Conservation (phyloP, 2,888 invertebrate species). For the Leptinotarsa tumamoca region DNA sequence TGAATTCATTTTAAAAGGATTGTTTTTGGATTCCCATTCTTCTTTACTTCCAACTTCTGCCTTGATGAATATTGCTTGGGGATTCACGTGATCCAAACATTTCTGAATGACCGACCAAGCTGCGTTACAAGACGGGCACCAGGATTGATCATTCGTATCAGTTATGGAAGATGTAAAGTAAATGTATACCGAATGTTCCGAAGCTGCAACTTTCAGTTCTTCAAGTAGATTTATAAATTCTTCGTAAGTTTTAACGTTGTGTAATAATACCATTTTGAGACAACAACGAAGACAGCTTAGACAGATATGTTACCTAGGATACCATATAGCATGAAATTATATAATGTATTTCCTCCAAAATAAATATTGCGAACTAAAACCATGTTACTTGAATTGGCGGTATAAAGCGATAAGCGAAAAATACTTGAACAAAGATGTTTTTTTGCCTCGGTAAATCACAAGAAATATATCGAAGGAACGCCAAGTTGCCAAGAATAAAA, state of each 20-base stretch:
- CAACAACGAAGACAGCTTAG: neutral
- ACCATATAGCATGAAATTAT: neutral
- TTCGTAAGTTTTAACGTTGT: neutral
- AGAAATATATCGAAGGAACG: no score
- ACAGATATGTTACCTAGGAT: constrained; percentile 1
- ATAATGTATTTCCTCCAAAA: no score
- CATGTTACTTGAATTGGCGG: no score
- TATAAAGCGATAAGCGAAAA: no score
- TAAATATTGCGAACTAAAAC: no score
- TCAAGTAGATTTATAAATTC: constrained; percentile 1
- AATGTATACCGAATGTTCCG: constrained; percentile 4
- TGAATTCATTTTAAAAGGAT: constrained; percentile 11
- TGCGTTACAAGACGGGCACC: constrained; percentile 13
- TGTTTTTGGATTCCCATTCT: constrained; percentile 6
- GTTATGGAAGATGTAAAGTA: constrained; percentile 22
- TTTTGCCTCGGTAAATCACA: no score
- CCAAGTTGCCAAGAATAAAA: no score
- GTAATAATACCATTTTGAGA: neutral
- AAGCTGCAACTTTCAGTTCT: neutral
- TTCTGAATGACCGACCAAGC: constrained; percentile 17
- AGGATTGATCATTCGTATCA: neutral
- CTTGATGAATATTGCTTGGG: neutral
- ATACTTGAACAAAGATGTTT: no score
- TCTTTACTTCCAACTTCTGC: constrained; percentile 16
- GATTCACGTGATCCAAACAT: neutral